phyloP scores from a whole-genome alignment of 2,888 invertebrate genomes.

The Aphodius sticticus region DNA sequence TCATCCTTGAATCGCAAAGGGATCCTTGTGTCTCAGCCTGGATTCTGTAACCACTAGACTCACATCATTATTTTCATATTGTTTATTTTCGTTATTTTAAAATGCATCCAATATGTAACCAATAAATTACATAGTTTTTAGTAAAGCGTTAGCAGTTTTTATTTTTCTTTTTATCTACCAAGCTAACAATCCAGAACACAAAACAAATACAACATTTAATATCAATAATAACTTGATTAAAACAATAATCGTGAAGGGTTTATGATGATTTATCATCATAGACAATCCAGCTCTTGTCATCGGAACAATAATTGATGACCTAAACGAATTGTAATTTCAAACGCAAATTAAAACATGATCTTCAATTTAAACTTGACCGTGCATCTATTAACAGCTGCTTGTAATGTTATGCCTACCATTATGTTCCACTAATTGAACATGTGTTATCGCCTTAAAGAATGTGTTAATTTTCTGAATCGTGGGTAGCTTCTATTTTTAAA shows the following conservation, averaged over 20 bases:
- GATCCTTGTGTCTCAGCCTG: no score
- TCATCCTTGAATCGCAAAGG: no score
- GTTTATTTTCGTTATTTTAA: no score
- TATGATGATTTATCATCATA: background rate
- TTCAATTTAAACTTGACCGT: background rate
- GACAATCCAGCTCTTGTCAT: background rate
- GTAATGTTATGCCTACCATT: background rate
- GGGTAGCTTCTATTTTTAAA: background rate
- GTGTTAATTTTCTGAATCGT: background rate
- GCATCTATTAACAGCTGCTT: background rate
- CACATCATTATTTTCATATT: no score
- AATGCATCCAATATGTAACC: no score
- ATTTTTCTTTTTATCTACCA: background rate
- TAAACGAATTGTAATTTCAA: background rate
- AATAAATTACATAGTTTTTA: no score
- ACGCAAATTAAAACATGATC: background rate
- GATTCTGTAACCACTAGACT: no score
- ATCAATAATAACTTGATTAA: slow-evolving; percentile 4
- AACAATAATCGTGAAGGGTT: background rate
- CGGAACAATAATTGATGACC: background rate
- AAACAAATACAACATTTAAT: background rate
- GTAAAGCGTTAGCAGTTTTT: no score
- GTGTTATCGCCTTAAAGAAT: slow-evolving; percentile 4
- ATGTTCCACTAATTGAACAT: background rate
- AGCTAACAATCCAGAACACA: background rate